phyloP scores from a whole-genome alignment of 2,113 vertebrate species.

The Pteruthius melanotis region DNA sequence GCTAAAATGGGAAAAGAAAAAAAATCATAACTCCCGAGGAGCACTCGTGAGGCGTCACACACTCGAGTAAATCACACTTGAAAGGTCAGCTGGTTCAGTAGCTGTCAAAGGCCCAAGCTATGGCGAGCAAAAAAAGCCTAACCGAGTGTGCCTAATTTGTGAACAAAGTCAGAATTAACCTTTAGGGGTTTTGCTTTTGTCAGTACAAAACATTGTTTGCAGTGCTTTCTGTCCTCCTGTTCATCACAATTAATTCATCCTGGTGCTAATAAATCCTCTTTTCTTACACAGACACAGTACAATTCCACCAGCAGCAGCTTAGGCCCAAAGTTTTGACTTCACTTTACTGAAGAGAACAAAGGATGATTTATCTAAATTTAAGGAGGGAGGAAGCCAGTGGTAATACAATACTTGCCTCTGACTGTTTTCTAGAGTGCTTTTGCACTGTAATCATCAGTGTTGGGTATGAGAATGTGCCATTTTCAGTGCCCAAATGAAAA shows the following conservation, averaged over 20 bases:
- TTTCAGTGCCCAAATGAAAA: too few relatives aligned
- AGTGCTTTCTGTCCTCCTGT: neutral
- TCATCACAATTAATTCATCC: constrained; percentile 18
- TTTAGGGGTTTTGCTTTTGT: neutral
- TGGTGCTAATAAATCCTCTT: constrained; percentile 31
- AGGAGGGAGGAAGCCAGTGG: neutral
- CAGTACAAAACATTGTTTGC: constrained; percentile 35
- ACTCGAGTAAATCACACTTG: neutral
- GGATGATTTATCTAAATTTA: neutral
- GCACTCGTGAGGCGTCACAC: neutral
- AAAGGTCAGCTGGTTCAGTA: constrained; percentile 37
- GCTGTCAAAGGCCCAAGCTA: neutral
- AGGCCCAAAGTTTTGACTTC: constrained; percentile 29
- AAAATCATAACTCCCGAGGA: neutral
- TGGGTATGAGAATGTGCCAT: neutral
- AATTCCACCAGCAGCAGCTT: neutral
- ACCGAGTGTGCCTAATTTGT: constrained; percentile 38
- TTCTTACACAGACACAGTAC: neutral
- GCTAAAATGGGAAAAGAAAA: neutral
- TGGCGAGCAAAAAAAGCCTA: neutral
- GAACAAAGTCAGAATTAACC: constrained; percentile 61
- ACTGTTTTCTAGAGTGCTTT: neutral
- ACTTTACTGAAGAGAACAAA: constrained; percentile 11
- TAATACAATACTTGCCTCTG: neutral
- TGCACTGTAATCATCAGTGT: neutral